phyloP scores from a whole-genome alignment of 2,888 invertebrate genomes.

The Stenolophus ochropezus region DNA sequence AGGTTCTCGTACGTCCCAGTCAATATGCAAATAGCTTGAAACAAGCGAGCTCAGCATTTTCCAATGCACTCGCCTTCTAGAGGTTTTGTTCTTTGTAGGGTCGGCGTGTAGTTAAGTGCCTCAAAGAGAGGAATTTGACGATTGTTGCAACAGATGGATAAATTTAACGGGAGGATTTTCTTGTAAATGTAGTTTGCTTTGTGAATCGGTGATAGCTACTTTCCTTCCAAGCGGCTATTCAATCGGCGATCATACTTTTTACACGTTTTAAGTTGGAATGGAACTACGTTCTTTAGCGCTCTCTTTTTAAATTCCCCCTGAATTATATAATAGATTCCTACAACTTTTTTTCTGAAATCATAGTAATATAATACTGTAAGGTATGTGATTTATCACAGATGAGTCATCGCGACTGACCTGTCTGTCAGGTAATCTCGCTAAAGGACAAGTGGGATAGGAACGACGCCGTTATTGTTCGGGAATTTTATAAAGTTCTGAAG shows the following conservation, averaged over 20 bases:
- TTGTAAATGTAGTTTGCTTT: background rate
- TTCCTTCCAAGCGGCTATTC: background rate
- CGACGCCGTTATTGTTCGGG: too few species aligned
- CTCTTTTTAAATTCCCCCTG: too few species aligned
- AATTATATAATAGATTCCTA: too few species aligned
- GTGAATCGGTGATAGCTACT: background rate
- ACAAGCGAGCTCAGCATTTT: constrained; percentile 34
- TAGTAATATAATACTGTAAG: too few species aligned
- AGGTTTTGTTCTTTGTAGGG: constrained; percentile 15
- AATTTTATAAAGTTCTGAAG: too few species aligned
- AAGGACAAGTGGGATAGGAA: too few species aligned
- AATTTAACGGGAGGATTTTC: background rate
- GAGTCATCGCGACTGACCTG: too few species aligned
- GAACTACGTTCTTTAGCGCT: too few species aligned
- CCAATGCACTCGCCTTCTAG: constrained; percentile 16
- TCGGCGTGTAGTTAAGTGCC: background rate
- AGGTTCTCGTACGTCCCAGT: constrained; percentile 25
- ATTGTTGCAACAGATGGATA: constrained; percentile 27
- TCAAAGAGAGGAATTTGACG: constrained; percentile 13
- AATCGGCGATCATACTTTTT: background rate
- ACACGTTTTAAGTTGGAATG: too few species aligned
- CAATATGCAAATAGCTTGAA: constrained; percentile 41
- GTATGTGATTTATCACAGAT: too few species aligned
- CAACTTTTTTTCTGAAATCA: too few species aligned
- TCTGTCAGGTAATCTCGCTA: too few species aligned